A percentile compares a stretch with the other conserved stretches of the same genome.
Evolutionary conservation across 2,888 invertebrate species (phyloP).

Genomic region (Pachliopta kotzebuea): DNA sequence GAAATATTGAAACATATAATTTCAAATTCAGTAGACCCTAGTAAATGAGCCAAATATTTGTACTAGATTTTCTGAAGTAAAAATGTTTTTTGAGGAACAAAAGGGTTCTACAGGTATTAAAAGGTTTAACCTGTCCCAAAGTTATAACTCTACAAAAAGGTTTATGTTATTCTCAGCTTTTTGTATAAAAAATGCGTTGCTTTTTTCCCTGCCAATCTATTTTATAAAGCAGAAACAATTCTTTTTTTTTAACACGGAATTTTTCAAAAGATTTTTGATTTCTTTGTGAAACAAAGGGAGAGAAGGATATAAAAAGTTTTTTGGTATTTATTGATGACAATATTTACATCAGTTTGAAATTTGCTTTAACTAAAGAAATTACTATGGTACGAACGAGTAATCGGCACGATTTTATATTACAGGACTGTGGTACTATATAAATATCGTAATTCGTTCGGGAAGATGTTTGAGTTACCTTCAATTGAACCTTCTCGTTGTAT

Average conservation of each 20-base stretch:
- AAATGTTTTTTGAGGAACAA: slow-evolving; percentile 2
- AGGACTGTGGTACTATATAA: too few relatives aligned
- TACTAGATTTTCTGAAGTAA: slow-evolving; percentile 3
- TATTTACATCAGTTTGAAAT: too few relatives aligned
- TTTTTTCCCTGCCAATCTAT: not conserved
- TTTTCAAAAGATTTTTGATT: too few relatives aligned
- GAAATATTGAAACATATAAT: not conserved
- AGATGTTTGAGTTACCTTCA: too few relatives aligned
- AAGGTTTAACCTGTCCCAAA: slow-evolving; percentile 3
- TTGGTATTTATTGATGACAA: too few relatives aligned
- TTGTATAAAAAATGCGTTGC: not conserved
- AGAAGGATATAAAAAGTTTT: too few relatives aligned
- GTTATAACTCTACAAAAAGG: not conserved
- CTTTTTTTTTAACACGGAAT: not conserved
- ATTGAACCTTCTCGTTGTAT: too few relatives aligned
- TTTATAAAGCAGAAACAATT: not conserved
- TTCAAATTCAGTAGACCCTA: slow-evolving; percentile 11
- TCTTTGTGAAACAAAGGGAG: too few relatives aligned
- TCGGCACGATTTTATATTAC: too few relatives aligned
- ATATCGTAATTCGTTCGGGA: too few relatives aligned
- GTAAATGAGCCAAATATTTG: slow-evolving; percentile 15
- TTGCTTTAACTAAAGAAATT: too few relatives aligned
- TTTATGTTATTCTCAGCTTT: not conserved
- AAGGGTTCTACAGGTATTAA: slow-evolving; percentile 1
- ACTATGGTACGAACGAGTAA: too few relatives aligned